Evolutionary conservation across 2,113 vertebrate genomes (phyloP), one percentile per base, ranked within the genome.

Genomic region (Galbula dea): DNA sequence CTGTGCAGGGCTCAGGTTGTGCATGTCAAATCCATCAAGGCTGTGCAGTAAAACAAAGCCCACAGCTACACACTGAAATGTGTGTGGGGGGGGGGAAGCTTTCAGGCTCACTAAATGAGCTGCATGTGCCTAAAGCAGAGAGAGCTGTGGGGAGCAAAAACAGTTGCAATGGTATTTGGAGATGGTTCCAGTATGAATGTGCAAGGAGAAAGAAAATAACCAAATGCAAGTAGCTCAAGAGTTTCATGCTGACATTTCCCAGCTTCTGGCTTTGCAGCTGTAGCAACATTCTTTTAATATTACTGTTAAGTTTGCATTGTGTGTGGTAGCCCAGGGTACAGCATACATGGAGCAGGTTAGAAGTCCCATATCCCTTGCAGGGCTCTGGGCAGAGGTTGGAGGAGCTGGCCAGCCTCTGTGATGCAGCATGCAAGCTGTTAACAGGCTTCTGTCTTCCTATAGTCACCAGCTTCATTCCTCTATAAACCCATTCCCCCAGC

Each of bases 91-190:
- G 12, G 1, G 6, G 8, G 51, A 41, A 14, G 58, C 62, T 62
- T 45, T 29, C 32, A 37, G 66, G 19, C 30, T 89, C 11, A 3
- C 37, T 85, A 17, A 85, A 51, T 14, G 58, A 54, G 62, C 37
- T 77, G 49, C 45, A 43, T 0, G 0, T n/a, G 19, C 39, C 59
- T 86, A 55, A 17, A 34, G 43, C 12, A 7, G 1, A 8, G 34
- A 78, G 34, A 36, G 20, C 65, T 36, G 23, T 36, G 36, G 10
- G 27, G 8, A 21, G 41, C n/a, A 63, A 61, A 85, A 87, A 17
- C 34, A 66, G 10, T 55, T 83, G 34, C 1, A 29, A 19, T 30
- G 34, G 54, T 66, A 11, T 65, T 78, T 46, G 41, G 89, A 62
- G 48, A 13, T 51, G 7, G 7, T 22, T 14, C 30, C 11, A 1